phyloP scores from a whole-genome alignment of 2,113 vertebrate genomes.

The Barnardius zonarius region DNA sequence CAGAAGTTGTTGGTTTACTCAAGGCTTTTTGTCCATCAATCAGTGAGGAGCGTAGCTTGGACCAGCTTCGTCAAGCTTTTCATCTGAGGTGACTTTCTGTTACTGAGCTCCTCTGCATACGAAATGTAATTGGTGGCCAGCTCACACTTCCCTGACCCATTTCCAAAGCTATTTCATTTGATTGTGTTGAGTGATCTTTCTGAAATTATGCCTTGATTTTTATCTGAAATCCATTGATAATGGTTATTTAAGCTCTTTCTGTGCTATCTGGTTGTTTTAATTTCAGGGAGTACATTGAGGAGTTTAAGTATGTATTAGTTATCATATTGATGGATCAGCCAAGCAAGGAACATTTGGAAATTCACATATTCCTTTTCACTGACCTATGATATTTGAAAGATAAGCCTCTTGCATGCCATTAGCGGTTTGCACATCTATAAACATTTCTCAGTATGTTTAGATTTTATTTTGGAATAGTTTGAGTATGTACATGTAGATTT shows the following conservation, averaged over 20 bases:
- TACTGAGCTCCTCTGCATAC: background rate
- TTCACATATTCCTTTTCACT: slow-evolving; percentile 34
- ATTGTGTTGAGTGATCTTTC: slow-evolving; percentile 7
- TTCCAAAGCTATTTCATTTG: background rate
- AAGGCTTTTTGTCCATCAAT: background rate
- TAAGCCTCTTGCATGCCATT: slow-evolving; percentile 19
- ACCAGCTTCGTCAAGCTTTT: background rate
- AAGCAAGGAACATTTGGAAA: slow-evolving; percentile 38
- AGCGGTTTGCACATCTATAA: slow-evolving; percentile 35
- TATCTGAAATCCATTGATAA: slow-evolving; percentile 59
- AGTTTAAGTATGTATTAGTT: slow-evolving; percentile 53
- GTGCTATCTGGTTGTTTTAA: slow-evolving; percentile 42
- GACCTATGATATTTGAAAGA: slow-evolving; percentile 49
- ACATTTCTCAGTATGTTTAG: background rate
- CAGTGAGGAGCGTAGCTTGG: background rate
- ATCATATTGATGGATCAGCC: slow-evolving; percentile 53
- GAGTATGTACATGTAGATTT: background rate
- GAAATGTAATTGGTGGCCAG: background rate
- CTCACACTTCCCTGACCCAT: background rate
- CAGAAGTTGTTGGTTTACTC: background rate
- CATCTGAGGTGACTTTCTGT: background rate
- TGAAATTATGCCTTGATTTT: slow-evolving; percentile 60
- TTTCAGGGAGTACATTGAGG: slow-evolving; percentile 43
- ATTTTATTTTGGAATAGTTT: background rate
- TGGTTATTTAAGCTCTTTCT: slow-evolving; percentile 39